Evolutionary conservation across 1,140 invertebrate genomes (phyloP), one percentile per base, ranked within the genome.

Genomic region (Meloidogyne hapla): DNA sequence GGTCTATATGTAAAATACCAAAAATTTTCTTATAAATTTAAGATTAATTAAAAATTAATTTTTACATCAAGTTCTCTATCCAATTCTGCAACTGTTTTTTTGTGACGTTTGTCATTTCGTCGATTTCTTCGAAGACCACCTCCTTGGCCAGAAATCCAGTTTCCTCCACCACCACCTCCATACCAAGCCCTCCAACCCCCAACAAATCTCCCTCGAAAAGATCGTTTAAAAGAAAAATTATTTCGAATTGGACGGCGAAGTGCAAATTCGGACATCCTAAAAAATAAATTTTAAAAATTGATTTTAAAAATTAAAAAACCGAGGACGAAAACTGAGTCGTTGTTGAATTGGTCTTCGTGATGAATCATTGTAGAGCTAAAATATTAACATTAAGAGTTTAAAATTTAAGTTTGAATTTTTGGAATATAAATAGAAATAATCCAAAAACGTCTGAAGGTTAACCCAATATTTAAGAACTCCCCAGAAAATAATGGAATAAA

Each of bases 21-120:
- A 38, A 38, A 38, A n/a, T n/a, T n/a, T n/a, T n/a, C n/a, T n/a
- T n/a, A n/a, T n/a, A n/a, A n/a, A n/a, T n/a, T n/a, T n/a, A n/a
- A n/a, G n/a, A n/a, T n/a, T n/a, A n/a, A n/a, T n/a, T n/a, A 56
- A 56, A 56, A 56, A 56, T 18, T 18, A 18, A 3, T 48, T 48
- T 18, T 5, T 15, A 73, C 71, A 1, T 73, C 71, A 63, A 73
- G 71, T 33, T 73, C 71, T 4, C 56, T 42, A 21, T 73, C 71
- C 56, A 73, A 23, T 26, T 73, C 71, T 10, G 42, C 23, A 5
- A 73, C 48, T 18, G 71, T 56, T 21, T 73, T 73, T 63, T 73
- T 73, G 28, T 6, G 12, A 61, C 45, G 40, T 72, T 63, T 72
- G 48, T 72, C 45, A 18, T 56, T 56, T 38, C 70, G 64, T 28